Evolutionary conservation across 2,797 vertebrate species (phyloP).

Genomic region (Sardinella longiceps): DNA sequence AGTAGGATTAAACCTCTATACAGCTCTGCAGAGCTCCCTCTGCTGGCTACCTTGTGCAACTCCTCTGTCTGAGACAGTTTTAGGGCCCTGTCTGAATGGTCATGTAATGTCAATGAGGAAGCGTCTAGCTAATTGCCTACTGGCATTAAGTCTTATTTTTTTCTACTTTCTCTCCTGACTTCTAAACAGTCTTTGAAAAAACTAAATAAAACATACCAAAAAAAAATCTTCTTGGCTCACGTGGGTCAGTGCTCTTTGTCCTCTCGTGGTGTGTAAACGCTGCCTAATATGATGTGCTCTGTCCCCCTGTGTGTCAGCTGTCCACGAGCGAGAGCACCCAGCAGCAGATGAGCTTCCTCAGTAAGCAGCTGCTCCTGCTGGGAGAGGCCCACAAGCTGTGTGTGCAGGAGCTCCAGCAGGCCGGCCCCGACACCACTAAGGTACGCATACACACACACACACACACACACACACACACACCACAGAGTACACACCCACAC

Average conservation of each 20-base stretch:
- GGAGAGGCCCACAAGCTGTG: constrained; percentile 96
- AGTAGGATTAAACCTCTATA: no score
- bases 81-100: no score
- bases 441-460: constrained; percentile 63
- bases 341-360: constrained; percentile 98
- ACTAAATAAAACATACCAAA: no score
- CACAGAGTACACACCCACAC: not conserved
- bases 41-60: no score
- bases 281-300: not conserved
- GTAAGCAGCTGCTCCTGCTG: constrained; percentile 94
- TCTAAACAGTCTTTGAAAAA: no score
- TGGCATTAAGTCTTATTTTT: no score
- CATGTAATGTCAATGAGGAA: no score
- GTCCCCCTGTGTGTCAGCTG: constrained; percentile 72
- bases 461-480: not conserved
- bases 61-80: no score
- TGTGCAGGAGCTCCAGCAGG: constrained; percentile 87
- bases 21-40: no score
- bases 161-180: no score
- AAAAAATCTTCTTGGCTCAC: not conserved
- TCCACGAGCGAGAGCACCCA: constrained; percentile 93
- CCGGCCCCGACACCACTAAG: constrained; percentile 86
- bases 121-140: no score
- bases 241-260: not conserved
- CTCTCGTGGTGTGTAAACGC: not conserved